phyloP scores from a whole-genome alignment of 2,888 invertebrate species.

The Lepidocyrtinus sp. region DNA sequence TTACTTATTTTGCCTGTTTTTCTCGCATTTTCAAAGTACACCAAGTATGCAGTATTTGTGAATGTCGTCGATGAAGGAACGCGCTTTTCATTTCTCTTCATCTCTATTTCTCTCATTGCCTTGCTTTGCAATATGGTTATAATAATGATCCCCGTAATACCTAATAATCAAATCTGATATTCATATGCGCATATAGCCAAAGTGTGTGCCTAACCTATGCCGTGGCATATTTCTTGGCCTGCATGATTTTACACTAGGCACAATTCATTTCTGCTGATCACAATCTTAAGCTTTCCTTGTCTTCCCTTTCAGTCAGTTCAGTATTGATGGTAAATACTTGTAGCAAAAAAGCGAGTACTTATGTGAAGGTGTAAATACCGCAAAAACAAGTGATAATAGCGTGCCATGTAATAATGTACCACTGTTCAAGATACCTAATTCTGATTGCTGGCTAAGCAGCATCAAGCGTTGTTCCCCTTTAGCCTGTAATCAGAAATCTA shows the following conservation, averaged over 20 bases:
- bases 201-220: neutral
- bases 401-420: neutral
- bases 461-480: neutral
- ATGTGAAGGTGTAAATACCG: neutral
- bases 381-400: neutral
- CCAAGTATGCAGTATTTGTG: neutral
- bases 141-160: neutral
- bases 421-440: neutral
- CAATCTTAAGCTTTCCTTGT: constrained; percentile 22
- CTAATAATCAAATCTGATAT: neutral
- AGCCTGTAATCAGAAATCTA: neutral
- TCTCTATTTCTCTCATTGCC: neutral
- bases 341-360: constrained; percentile 1
- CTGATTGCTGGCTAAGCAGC: neutral
- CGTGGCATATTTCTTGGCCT: neutral
- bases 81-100: neutral
- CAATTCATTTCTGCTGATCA: neutral
- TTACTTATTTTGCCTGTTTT: neutral
- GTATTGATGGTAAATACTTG: constrained; percentile 24
- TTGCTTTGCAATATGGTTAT: neutral
- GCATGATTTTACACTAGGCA: neutral
- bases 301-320: constrained; percentile 3
- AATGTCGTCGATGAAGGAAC: neutral
- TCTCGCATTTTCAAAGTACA: too few species aligned
- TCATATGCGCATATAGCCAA: neutral